Base-by-base conservation (phyloP, 2,113 vertebrate genomes). In the Corapipo altera region DNA sequence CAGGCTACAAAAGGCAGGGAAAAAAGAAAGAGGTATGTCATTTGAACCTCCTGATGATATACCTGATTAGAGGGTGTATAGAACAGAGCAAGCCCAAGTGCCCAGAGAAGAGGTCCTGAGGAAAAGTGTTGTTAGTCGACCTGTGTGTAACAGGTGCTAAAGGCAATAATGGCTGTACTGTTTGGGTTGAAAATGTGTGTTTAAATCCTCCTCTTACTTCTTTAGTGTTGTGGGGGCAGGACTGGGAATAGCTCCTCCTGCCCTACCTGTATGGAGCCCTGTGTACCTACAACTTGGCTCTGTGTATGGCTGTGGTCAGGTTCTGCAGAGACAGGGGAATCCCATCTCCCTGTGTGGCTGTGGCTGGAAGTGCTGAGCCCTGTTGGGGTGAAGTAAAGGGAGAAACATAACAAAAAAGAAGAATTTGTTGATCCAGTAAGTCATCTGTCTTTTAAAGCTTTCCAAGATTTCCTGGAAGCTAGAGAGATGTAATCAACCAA, bases 381-480 rank as follows among this genome's bases (percentile, higher is more conserved):
- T 65, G 0, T 1, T 70, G 72, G 24, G 54, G 37, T 74, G 58
- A 78, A 58, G 21, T 21, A 55, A 59, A 65, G n/a, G 69, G 57
- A 79, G 66, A 84, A 78, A 71, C 9, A 67, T 6, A 65, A 26
- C 65, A 52, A 41, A 67, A 90, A 58, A 64, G 37, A 92, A 30
- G 33, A 72, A 61, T 64, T 77, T 10, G 12, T 71, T 44, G 70
- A 74, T 72, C 57, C 21, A 66, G n/a, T 61, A 93, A 76, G 70
- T 44, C 17, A 1, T 77, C 44, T 78, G 55, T 18, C 55, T 91
- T 93, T 71, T 77, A 89, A 85, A 89, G 32, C 75, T 76, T 84
- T 90, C 57, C 33, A 81, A 82, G 73, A 73, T 91, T 94, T 92
- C n/a, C 66, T 93, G 77, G 73, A 86, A 95, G 74, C 64, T 57